Base-by-base conservation (phyloP, 2,888 invertebrate species). In the Tenthredo distinguenda region DNA sequence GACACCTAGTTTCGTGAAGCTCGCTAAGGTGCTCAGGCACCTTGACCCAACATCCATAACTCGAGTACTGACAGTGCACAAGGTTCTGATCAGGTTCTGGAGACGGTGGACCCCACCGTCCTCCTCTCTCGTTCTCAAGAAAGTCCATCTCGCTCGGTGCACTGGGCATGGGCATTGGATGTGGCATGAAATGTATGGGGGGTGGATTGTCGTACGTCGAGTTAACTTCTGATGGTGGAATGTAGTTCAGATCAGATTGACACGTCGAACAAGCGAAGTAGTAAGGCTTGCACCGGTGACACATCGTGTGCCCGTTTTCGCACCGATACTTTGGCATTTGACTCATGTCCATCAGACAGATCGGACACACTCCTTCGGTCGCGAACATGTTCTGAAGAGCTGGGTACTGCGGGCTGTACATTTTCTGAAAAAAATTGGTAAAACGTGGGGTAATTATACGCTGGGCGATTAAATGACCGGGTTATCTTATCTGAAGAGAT, bases 231-330 rank as follows among this genome's bases (percentile, higher is more conserved):
- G 86, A 62, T 40, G 86, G 84, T 85, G 87, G 86, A 84, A 90
- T 86, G 26, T 88, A 43, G 55, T 88, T 83, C 85, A 93, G 84
- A 5, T 90, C 87, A 40, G 88, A 87, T 18, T 84, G 86, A 79
- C 93, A 93, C 43, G 87, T 90, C 31, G 92, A 91, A 86, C 93
- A 93, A 34, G 86, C 85, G 87, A 89, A 90, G 86, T 92, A 92
- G 87, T 91, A 90, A 12, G 92, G 91, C 85, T 92, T 93, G 88
- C 93, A 92, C 10, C 92, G 91, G 76, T 90, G 89, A 84, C 92
- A 93, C 31, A 92, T 85, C 47, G 88, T 88, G 88, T 92, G 92
- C 7, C 87, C 87, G 71, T 91, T 91, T 2, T 15, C 55, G 86
- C 92, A 92, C 21, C 89, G 87, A 85, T 90, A 93, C 86, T 89